These are phyloP conservation scores for Drosophila ambigua DNA, from an alignment of 1,140 invertebrate genomes.

Conservation along the genomic window DNA sequence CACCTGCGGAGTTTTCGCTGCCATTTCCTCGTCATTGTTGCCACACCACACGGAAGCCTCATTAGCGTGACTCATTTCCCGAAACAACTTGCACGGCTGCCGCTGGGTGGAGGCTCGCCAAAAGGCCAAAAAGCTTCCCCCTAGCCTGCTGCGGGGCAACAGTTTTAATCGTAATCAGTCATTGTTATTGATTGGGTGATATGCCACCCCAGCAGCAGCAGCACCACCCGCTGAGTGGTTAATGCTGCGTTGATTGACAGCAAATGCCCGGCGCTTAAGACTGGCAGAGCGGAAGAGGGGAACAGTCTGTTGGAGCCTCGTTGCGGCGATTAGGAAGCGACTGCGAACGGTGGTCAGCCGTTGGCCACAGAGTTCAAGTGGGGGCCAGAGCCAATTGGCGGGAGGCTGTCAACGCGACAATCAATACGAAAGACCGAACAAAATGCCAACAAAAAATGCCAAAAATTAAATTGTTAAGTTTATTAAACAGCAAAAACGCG, in stretches of 20 bases:
- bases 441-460: constrained; percentile 23
- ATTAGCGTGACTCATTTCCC: constrained; percentile 20
- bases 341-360: constrained; percentile 40
- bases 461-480: constrained; percentile 72
- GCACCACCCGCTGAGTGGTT: constrained; percentile 10
- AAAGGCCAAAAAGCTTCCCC: constrained; percentile 24
- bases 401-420: constrained; percentile 23
- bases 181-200: constrained; percentile 54
- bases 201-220: constrained; percentile 1
- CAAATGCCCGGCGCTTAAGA: constrained; percentile 28
- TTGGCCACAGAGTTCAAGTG: constrained; percentile 67
- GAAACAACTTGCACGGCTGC: constrained; percentile 11
- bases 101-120: constrained; percentile 50
- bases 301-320: constrained; percentile 3
- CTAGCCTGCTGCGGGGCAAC: constrained; percentile 1
- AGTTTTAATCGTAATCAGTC: constrained; percentile 59
- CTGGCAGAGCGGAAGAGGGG: constrained; percentile 2
- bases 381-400: constrained; percentile 22
- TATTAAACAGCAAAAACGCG: constrained; percentile 38
- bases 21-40: constrained; percentile 16
- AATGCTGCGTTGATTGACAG: constrained; percentile 47
- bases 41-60: constrained; percentile 5
- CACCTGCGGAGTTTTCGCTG: no score
- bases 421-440: constrained; percentile 14
- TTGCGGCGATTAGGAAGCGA: constrained; percentile 34